Conservation (phyloP, 2,113 vertebrate genomes). For the Potamarius usumacintae region DNA sequence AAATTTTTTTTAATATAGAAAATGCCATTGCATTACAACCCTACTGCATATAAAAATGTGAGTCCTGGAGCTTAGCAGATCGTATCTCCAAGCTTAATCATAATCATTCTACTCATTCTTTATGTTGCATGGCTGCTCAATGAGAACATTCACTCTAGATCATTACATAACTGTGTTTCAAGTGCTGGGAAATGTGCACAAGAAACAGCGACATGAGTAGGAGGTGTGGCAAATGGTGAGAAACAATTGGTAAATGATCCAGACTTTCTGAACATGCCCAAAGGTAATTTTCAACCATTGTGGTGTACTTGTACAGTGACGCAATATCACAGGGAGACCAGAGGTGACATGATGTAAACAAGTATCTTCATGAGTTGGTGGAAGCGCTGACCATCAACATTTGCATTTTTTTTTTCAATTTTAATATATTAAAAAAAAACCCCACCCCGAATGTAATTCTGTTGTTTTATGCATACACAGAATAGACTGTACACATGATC, state of each 20-base stretch:
- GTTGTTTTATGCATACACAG: neutral
- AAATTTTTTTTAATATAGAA: neutral
- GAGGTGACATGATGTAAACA: neutral
- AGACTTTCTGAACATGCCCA: constrained; percentile 33
- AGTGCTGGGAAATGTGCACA: neutral
- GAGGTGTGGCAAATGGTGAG: neutral
- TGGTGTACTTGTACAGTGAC: neutral
- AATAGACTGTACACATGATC: neutral
- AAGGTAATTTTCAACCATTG: neutral
- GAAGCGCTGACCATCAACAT: neutral
- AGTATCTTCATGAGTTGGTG: neutral
- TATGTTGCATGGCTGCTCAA: neutral
- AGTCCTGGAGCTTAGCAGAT: neutral
- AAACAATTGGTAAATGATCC: neutral
- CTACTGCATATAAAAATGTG: neutral
- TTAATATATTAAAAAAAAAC: neutral
- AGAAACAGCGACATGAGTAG: neutral
- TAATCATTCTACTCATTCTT: neutral
- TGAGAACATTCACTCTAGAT: neutral
- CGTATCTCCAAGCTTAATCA: neutral
- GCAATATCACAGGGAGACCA: neutral
- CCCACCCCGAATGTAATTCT: neutral
- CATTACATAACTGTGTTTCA: neutral
- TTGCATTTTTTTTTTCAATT: neutral
- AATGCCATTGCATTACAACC: neutral